phyloP scores from a whole-genome alignment of 2,888 invertebrate species.

The Panzeria rudis region DNA sequence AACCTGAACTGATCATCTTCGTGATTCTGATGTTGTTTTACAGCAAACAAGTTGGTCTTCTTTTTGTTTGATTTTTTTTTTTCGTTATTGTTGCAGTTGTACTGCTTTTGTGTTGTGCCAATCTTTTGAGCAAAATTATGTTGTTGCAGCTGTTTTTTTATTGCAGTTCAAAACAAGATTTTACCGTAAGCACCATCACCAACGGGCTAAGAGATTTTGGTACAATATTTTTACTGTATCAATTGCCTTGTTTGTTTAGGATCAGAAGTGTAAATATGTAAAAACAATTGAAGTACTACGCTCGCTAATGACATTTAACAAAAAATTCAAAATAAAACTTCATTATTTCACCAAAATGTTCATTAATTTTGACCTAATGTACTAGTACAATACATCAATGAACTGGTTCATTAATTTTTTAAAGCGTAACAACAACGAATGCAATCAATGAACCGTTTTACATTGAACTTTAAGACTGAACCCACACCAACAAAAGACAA shows the following conservation, averaged over 20 bases:
- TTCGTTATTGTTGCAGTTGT: conserved; percentile 17
- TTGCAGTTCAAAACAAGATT: conserved; percentile 59
- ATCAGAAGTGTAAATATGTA: conserved; percentile 10
- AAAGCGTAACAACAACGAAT: no score
- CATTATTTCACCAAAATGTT: no score
- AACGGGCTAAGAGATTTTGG: conserved; percentile 40
- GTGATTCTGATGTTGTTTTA: conserved; percentile 11
- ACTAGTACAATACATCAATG: no score
- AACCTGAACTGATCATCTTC: conserved; percentile 61
- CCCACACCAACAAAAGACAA: no score
- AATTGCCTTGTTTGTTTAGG: conserved; percentile 36
- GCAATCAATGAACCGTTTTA: no score
- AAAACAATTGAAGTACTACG: neutral
- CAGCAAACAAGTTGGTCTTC: conserved; percentile 65
- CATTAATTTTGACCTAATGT: no score
- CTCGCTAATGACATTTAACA: no score
- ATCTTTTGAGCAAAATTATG: conserved; percentile 24
- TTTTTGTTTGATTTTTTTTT: conserved; percentile 20
- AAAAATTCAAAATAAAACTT: neutral
- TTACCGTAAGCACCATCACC: conserved; percentile 59
- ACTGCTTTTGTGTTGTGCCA: neutral
- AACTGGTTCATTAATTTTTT: no score
- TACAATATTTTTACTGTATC: conserved; percentile 41
- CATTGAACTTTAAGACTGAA: no score
- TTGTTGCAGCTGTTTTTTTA: conserved; percentile 31